Conservation (phyloP, 2,797 vertebrate species). For the Anabacerthia variegaticeps region DNA sequence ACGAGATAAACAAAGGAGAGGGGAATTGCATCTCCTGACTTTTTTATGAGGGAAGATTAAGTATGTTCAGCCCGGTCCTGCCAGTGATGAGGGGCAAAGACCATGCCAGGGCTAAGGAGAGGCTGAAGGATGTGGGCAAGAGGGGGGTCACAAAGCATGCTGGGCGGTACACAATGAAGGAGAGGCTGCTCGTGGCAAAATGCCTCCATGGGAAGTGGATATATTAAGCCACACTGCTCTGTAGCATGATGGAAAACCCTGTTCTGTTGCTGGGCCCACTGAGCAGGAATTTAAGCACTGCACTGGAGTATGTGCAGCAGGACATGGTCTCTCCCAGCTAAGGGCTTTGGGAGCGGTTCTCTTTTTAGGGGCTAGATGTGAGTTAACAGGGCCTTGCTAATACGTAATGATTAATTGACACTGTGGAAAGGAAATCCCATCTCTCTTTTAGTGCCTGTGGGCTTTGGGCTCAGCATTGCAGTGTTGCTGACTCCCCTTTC, state of each 20-base stretch:
- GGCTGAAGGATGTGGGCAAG: background rate
- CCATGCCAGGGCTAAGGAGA: background rate
- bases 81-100: background rate
- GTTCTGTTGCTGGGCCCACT: background rate
- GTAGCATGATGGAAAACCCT: fast-evolving
- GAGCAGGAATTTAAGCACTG: background rate
- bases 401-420: background rate
- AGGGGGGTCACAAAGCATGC: fast-evolving
- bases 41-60: background rate
- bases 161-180: background rate
- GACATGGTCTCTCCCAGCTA: background rate
- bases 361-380: background rate
- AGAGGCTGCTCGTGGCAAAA: background rate
- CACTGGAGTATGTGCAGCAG: background rate
- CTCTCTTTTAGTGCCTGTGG: background rate
- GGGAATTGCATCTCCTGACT: background rate
- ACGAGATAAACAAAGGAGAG: background rate
- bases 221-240: background rate
- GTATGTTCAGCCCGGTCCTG: background rate
- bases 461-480: fast-evolving
- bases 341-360: fast-evolving
- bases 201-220: background rate
- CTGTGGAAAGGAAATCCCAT: background rate
- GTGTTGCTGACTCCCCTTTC: background rate
- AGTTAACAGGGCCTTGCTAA: background rate